A percentile compares a stretch with the other conserved stretches of the same genome.
phyloP scores from a whole-genome alignment of 2,888 invertebrate genomes.

The Epiblema foenella region DNA sequence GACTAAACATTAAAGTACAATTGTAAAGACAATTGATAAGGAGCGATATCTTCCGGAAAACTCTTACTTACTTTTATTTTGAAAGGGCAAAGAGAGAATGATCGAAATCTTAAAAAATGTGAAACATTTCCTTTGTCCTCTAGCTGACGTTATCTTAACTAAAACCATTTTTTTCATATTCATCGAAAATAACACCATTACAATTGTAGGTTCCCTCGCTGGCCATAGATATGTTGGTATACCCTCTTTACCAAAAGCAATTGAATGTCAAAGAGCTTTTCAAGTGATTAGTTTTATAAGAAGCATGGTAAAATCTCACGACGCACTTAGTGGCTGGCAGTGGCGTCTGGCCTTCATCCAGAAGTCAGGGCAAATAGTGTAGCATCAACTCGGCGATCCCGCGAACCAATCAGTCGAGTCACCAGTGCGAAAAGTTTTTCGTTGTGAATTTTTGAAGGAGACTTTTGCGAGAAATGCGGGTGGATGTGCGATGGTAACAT shows the following conservation, averaged over 20 bases:
- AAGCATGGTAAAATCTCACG: constrained; percentile 50
- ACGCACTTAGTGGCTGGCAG: constrained; percentile 48
- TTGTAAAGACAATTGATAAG: neutral
- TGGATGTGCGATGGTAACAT: too few relatives aligned
- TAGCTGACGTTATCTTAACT: neutral
- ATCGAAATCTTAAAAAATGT: neutral
- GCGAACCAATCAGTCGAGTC: constrained; percentile 34
- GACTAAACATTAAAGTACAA: too few relatives aligned
- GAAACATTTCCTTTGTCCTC: neutral
- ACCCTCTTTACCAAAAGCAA: constrained; percentile 41
- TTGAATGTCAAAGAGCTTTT: constrained; percentile 49
- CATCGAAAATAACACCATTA: neutral
- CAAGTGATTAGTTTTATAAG: constrained; percentile 55
- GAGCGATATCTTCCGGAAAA: neutral
- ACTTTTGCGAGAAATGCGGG: neutral
- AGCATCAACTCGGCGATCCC: constrained; percentile 45
- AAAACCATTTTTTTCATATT: neutral
- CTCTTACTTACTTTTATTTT: neutral
- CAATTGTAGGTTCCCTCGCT: constrained; percentile 10
- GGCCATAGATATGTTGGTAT: neutral
- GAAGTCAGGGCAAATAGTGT: constrained; percentile 45
- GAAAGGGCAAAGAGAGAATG: neutral
- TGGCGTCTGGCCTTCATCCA: constrained; percentile 47
- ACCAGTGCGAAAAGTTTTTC: constrained; percentile 20
- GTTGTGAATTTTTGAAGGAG: constrained; percentile 20